Percentiles rank a stretch among this genome's conserved stretches.
phyloP scores from a whole-genome alignment of 2,888 invertebrate species.

The Drosophila infuscata region DNA sequence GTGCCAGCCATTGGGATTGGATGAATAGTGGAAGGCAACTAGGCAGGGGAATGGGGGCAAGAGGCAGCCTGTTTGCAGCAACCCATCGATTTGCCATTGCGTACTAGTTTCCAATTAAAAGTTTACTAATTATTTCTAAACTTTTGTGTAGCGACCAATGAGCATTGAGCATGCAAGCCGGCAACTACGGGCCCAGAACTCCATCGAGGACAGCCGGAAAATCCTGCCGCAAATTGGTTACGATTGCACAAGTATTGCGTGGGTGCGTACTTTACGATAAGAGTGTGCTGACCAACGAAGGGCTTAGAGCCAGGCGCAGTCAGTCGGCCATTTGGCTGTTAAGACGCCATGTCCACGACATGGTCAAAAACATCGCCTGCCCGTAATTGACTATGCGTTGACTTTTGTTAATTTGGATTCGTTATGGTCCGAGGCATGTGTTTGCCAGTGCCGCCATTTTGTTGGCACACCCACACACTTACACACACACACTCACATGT shows the following conservation, averaged over 20 bases:
- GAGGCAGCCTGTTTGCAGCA: constrained; percentile 6
- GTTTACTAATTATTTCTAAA: constrained; percentile 80
- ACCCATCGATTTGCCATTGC: constrained; percentile 74
- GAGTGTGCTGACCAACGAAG: constrained; percentile 21
- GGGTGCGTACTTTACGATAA: constrained; percentile 32
- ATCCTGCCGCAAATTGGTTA: constrained; percentile 58
- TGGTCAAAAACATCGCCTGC: constrained; percentile 43
- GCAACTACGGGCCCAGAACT: constrained; percentile 48
- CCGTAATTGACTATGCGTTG: constrained; percentile 68
- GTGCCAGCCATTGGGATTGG: constrained; percentile 14
- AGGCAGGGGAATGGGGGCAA: background rate
- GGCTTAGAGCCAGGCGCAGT: constrained; percentile 20
- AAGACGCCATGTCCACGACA: constrained; percentile 45
- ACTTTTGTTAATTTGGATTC: constrained; percentile 73
- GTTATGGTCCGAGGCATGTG: constrained; percentile 55
- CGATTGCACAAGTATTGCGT: constrained; percentile 27
- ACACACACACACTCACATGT: background rate
- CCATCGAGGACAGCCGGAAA: constrained; percentile 39
- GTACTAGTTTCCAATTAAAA: constrained; percentile 80
- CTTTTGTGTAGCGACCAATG: constrained; percentile 77
- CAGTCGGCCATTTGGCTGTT: constrained; percentile 45
- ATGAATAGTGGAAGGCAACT: constrained; percentile 13
- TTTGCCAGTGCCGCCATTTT: constrained; percentile 53
- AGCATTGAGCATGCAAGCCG: constrained; percentile 73
- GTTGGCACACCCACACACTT: constrained; percentile 35